Percentiles rank a stretch among this genome's conserved stretches.
Evolutionary conservation across 1,140 invertebrate species (phyloP).

Genomic region (Adelges cooleyi): DNA sequence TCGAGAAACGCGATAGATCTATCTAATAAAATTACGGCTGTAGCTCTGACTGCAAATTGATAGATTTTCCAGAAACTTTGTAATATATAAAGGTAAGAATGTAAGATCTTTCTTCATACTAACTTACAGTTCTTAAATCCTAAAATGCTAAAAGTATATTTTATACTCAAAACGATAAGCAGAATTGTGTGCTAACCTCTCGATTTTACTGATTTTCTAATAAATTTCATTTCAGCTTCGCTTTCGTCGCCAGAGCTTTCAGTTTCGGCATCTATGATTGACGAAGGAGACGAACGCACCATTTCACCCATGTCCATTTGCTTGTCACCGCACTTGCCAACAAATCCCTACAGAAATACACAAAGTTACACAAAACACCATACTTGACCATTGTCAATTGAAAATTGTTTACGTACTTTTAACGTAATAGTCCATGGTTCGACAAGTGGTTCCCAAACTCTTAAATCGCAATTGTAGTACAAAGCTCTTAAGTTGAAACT

Average conservation of each 20-base stretch:
- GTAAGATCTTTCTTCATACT: too few species aligned
- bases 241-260: constrained; percentile 19
- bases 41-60: too few species aligned
- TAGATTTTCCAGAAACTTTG: too few species aligned
- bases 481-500: constrained; percentile 54
- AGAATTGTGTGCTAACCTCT: neutral
- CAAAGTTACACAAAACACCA: neutral
- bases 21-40: too few species aligned
- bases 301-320: neutral
- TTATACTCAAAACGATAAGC: too few species aligned
- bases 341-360: neutral
- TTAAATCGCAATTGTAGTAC: constrained; percentile 59
- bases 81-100: too few species aligned
- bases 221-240: constrained; percentile 27
- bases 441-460: constrained; percentile 66
- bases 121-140: too few species aligned
- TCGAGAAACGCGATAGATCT: too few species aligned
- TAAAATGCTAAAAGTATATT: too few species aligned
- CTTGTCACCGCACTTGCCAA: constrained; percentile 2
- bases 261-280: constrained; percentile 1
- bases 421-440: constrained; percentile 53
- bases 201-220: constrained; percentile 12
- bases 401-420: constrained; percentile 55
- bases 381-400: neutral
- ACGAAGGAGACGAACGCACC: neutral